phyloP scores from a whole-genome alignment of 2,113 vertebrate genomes.

The Petrocephalus microphthalmus region DNA sequence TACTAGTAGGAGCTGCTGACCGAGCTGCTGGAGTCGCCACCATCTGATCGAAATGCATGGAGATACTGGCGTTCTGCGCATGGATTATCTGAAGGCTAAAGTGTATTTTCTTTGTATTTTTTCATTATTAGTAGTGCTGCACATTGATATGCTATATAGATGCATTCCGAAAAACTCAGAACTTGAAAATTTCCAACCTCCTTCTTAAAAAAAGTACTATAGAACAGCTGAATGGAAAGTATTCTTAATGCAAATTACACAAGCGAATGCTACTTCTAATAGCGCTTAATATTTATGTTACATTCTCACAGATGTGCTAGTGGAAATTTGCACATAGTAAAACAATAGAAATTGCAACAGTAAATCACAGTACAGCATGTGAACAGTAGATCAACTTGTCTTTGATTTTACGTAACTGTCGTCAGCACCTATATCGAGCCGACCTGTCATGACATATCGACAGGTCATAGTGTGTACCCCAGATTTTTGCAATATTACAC shows the following conservation, averaged over 20 bases:
- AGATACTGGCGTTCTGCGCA: neutral
- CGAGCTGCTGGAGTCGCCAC: neutral
- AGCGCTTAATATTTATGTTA: neutral
- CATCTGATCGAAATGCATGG: neutral
- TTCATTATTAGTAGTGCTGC: neutral
- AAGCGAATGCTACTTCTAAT: neutral
- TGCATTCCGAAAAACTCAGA: neutral
- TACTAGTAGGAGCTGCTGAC: neutral
- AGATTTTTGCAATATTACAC: neutral
- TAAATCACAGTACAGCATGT: neutral
- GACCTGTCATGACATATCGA: too few species aligned
- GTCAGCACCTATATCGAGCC: neutral
- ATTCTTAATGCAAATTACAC: neutral
- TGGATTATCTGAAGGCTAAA: neutral
- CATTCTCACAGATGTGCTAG: neutral
- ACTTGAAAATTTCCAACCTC: neutral
- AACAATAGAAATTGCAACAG: neutral
- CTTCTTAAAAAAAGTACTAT: neutral
- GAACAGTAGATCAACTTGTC: too few species aligned
- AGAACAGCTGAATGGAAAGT: neutral
- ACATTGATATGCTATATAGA: neutral
- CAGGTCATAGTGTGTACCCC: neutral
- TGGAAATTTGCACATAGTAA: neutral
- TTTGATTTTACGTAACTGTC: neutral
- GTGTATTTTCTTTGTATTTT: neutral